Evolutionary conservation across 2,797 vertebrate species (phyloP).

Genomic region (Taenioides sp.): DNA sequence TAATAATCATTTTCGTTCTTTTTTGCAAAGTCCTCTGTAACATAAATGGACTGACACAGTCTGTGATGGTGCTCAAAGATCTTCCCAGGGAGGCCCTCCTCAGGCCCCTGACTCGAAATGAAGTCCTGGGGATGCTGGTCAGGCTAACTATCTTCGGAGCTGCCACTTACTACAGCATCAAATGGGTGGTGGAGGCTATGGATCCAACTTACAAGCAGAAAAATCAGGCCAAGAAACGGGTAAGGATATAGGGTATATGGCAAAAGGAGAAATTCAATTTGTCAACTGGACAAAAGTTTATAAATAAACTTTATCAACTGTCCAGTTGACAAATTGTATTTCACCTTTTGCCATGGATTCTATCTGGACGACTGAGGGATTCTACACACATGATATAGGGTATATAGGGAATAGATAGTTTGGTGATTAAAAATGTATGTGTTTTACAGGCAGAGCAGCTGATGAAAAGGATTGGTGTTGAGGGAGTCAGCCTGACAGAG

Average conservation of each 20-base stretch:
- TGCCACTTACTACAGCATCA: constrained; percentile 82
- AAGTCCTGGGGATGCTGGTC: constrained; percentile 77
- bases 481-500: constrained; percentile 79
- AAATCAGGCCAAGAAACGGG: constrained; percentile 80
- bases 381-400: too few species aligned
- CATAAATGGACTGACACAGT: constrained; percentile 63
- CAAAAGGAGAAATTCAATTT: too few species aligned
- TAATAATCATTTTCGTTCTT: background rate
- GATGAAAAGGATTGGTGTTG: constrained; percentile 82
- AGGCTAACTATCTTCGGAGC: constrained; percentile 80
- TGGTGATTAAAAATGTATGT: background rate
- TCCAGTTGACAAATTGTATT: too few species aligned
- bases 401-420: too few species aligned
- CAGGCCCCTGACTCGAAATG: constrained; percentile 76
- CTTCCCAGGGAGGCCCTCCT: constrained; percentile 77
- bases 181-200: constrained; percentile 81
- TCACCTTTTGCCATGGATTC: too few species aligned
- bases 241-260: constrained; percentile 42
- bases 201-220: constrained; percentile 82
- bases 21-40: background rate
- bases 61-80: constrained; percentile 75
- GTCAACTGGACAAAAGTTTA: too few species aligned
- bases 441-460: constrained; percentile 76
- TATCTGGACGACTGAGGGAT: too few species aligned
- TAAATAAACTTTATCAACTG: too few species aligned